phyloP scores from a whole-genome alignment of 1,140 invertebrate species.

The Achatina immaculata region DNA sequence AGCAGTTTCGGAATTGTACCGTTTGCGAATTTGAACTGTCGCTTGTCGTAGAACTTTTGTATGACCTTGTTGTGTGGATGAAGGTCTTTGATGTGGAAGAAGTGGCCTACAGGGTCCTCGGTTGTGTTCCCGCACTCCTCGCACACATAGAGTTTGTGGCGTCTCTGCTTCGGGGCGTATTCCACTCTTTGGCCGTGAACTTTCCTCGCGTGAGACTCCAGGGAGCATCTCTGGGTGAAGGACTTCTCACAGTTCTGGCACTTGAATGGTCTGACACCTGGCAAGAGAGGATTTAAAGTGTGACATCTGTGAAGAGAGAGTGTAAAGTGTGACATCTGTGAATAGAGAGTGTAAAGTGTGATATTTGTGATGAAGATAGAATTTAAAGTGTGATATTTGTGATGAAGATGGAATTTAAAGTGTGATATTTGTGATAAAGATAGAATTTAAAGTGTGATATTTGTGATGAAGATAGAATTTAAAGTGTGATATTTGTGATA shows the following conservation, averaged over 20 bases:
- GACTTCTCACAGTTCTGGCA: constrained; percentile 97
- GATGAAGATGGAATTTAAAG: too few relatives aligned
- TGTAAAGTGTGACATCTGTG: too few relatives aligned
- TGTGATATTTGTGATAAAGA: too few relatives aligned
- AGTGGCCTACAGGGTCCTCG: constrained; percentile 94
- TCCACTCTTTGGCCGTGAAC: constrained; percentile 97
- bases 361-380: too few relatives aligned
- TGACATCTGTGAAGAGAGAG: too few relatives aligned
- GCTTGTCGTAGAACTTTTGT: constrained; percentile 96
- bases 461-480: too few relatives aligned
- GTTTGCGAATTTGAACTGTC: constrained; percentile 91
- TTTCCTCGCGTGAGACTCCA: constrained; percentile 98
- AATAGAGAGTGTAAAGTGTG: too few relatives aligned
- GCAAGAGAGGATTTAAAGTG: not conserved
- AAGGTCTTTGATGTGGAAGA: constrained; percentile 94
- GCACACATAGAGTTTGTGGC: constrained; percentile 96
- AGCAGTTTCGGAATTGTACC: constrained; percentile 25
- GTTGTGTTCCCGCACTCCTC: constrained; percentile 99
- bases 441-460: too few relatives aligned
- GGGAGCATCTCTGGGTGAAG: constrained; percentile 98
- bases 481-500: too few relatives aligned
- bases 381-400: too few relatives aligned
- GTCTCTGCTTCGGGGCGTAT: constrained; percentile 97
- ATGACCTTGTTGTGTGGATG: constrained; percentile 96
- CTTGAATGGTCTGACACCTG: constrained; percentile 97